These are phyloP conservation scores for Diadromus collaris DNA, from an alignment of 2,888 invertebrate species.

Conservation along the genomic window DNA sequence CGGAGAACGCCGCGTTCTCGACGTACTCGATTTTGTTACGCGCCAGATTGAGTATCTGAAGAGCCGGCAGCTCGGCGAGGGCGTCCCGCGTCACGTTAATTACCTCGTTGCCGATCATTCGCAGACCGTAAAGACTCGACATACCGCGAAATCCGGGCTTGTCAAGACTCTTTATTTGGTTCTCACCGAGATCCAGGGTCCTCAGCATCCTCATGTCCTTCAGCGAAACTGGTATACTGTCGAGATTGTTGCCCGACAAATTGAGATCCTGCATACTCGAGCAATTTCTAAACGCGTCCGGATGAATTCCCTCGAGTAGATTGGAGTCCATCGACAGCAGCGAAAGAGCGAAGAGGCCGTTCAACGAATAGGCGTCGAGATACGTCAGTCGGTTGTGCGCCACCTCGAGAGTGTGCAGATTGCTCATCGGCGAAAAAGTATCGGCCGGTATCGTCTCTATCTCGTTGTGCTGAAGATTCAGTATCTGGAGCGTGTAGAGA, in stretches of 20 bases:
- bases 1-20: constrained; percentile 91
- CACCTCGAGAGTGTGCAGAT: constrained; percentile 93
- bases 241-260: constrained; percentile 92
- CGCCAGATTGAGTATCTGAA: constrained; percentile 94
- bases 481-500: constrained; percentile 93
- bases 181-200: constrained; percentile 95
- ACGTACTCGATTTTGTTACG: constrained; percentile 90
- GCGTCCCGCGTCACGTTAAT: constrained; percentile 90
- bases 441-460: constrained; percentile 92
- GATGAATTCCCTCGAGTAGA: constrained; percentile 90
- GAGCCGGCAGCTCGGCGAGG: constrained; percentile 89
- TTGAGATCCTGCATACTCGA: constrained; percentile 95
- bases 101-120: constrained; percentile 94
- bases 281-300: constrained; percentile 94
- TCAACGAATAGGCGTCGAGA: constrained; percentile 92
- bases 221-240: constrained; percentile 90
- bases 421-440: constrained; percentile 95
- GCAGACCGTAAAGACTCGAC: constrained; percentile 92
- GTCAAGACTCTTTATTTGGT: constrained; percentile 90
- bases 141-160: constrained; percentile 92
- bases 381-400: constrained; percentile 93
- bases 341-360: constrained; percentile 93
- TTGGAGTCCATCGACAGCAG: constrained; percentile 93
- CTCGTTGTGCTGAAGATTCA: constrained; percentile 92
- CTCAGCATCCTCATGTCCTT: constrained; percentile 92